Evolutionary conservation across 1,140 invertebrate genomes (phyloP).

Genomic region (Dendrolimus punctatus): DNA sequence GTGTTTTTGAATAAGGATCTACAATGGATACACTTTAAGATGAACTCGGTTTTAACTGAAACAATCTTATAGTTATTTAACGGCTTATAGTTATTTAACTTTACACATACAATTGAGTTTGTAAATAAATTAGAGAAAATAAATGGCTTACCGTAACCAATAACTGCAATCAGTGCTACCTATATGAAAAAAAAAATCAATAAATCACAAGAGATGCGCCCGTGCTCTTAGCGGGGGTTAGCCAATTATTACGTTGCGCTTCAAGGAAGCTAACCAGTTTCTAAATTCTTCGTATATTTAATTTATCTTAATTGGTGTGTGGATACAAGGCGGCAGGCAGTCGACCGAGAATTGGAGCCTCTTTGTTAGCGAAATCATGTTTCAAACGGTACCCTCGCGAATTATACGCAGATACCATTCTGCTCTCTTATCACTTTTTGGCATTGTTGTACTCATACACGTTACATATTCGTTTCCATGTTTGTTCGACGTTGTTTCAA

Average conservation of each 20-base stretch:
- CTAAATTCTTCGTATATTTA: slow-evolving; percentile 71
- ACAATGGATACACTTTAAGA: no score
- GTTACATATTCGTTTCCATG: slow-evolving; percentile 2
- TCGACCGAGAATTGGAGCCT: slow-evolving; percentile 54
- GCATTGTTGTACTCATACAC: slow-evolving; percentile 10
- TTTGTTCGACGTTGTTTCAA: slow-evolving; percentile 10
- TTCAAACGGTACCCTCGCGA: slow-evolving; percentile 44
- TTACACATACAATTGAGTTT: neutral
- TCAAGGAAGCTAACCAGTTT: slow-evolving; percentile 68
- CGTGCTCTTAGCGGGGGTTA: slow-evolving; percentile 51
- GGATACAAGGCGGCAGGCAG: slow-evolving; percentile 45
- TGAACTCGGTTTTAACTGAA: no score
- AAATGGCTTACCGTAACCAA: no score
- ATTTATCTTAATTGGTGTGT: slow-evolving; percentile 68
- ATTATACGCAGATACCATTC: slow-evolving; percentile 19
- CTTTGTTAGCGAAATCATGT: slow-evolving; percentile 52
- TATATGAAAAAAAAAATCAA: slow-evolving; percentile 35
- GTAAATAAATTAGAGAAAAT: neutral
- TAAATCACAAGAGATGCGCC: slow-evolving; percentile 60
- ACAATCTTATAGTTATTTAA: no score
- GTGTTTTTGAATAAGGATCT: no score
- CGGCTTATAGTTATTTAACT: no score
- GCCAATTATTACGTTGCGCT: slow-evolving; percentile 69
- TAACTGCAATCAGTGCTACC: neutral
- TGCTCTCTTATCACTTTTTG: slow-evolving; percentile 18